Evolutionary conservation across 1,140 invertebrate genomes (phyloP), one percentile per base, ranked within the genome.

Genomic region (Metaphire vulgaris): DNA sequence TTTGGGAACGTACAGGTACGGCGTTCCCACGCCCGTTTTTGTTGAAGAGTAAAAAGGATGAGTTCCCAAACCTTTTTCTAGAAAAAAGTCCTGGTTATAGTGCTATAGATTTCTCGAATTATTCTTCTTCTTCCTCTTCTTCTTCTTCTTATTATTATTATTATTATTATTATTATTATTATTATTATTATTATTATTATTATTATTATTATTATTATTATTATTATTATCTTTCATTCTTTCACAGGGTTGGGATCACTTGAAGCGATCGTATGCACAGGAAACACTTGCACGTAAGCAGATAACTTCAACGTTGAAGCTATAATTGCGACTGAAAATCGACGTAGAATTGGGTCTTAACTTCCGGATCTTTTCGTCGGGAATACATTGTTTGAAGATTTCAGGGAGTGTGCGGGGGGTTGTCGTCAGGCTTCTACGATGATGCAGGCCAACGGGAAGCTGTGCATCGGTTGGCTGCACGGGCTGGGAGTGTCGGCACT

Each of bases 141-240:
- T 56, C 6, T 56, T 56, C 6, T 56, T 56, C 6, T 56, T 56
- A 56, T 56, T 56, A 56, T 56, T 56, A 56, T 56, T 56, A 56
- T 56, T 56, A 56, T 56, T 56, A 56, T 56, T 56, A 56, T 56
- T 56, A 56, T 56, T 56, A 56, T 56, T 56, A 56, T 56, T 56
- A 56, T 56, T 56, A 56, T 56, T 56, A 56, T 56, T 56, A 56
- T 56, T 56, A 56, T 56, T 56, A 56, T 56, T 56, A 56, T 56
- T 56, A 56, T 56, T 56, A 56, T 56, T 56, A 56, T 56, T 56
- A 56, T 56, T 56, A 56, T 56, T 56, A 56, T 56, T 56, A 56
- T 56, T 56, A 56, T 56, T 21, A 56, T 56, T 21, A 56, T 56
- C 41, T 12, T 56, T 56, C 6, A 12, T 56, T 12, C 21, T 12